phyloP scores from a whole-genome alignment of 1,140 invertebrate species.

The Stegodyphus dumicola region DNA sequence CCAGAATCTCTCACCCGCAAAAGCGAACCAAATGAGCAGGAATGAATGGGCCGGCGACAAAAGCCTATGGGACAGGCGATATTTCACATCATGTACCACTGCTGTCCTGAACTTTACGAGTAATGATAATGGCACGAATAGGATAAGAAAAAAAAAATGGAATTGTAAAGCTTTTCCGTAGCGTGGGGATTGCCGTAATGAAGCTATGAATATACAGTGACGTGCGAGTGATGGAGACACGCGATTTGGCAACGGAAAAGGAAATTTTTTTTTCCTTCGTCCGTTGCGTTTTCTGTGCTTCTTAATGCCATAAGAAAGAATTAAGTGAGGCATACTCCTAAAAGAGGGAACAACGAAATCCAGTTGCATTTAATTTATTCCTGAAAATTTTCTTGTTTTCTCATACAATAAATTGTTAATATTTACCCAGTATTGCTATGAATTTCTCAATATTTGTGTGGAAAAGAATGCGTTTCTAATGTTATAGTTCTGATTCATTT shows the following conservation, averaged over 20 bases:
- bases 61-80: too few relatives aligned
- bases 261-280: neutral
- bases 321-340: neutral
- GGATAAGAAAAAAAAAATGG: neutral
- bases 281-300: neutral
- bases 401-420: too few relatives aligned
- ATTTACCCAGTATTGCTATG: too few relatives aligned
- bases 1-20: too few relatives aligned
- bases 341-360: neutral
- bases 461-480: too few relatives aligned
- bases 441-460: too few relatives aligned
- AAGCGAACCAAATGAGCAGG: too few relatives aligned
- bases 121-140: constrained; percentile 6
- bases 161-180: constrained; percentile 3
- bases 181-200: constrained; percentile 18
- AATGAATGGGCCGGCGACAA: too few relatives aligned
- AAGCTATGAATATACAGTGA: constrained; percentile 17
- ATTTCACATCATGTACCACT: neutral
- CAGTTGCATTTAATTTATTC: neutral
- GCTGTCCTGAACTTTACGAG: neutral
- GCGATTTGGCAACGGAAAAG: neutral
- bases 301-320: neutral
- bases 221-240: neutral
- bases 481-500: too few relatives aligned
- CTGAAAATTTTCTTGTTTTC: too few relatives aligned